Base-by-base conservation (phyloP, 64 coral and sea anemone genomes). In the Porites lutea region DNA sequence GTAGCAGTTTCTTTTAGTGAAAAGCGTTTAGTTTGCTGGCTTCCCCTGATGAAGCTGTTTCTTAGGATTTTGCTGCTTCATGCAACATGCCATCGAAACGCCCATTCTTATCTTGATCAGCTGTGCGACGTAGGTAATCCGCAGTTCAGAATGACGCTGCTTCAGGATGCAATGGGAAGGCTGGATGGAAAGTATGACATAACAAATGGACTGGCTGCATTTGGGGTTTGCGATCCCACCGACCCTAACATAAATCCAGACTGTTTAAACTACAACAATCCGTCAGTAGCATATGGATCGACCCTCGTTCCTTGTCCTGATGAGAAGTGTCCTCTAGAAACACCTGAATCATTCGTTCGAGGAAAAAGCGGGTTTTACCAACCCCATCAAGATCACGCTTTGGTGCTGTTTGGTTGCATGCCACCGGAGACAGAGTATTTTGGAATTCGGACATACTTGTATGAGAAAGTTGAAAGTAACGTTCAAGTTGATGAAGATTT, bases 141-240 rank as follows among this genome's bases (percentile, higher is more conserved):
- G 1, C 13, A 65, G 18, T 65, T 19, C 62, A 65, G 62, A 16
- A 13, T 65, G 13, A 19, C 13, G 62, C 13, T 65, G 2, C 62
- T 65, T 13, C 8, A 19, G 13, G 18, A 18, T 14, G 62, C 13
- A 4, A 65, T 19, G 62, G 13, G 5, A 16, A 4, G 2, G 13
- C 62, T 65, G 0, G 13, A 65, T 4, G 8, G 18, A 16, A 65
- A 65, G 18, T 65, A 65, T 65, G 62, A 65, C 62, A 65, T 65
- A 65, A 4, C 13, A 57, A 57, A 57, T 57, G 54, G 54, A 7
- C 4, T 57, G 54, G 54, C 54, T 57, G 54, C 4, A 57, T 81
- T 81, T 81, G 78, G 78, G 12, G 21, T 13, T 81, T 81, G 78
- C 54, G 78, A 81, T 81, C 78, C 78, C 18, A 81, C 51, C n/a